A percentile compares a stretch with the other conserved stretches of the same genome.
These are phyloP conservation scores for Ceratoteleas bidentatus DNA, from an alignment of 1,140 invertebrate species.

Conservation along the genomic window DNA sequence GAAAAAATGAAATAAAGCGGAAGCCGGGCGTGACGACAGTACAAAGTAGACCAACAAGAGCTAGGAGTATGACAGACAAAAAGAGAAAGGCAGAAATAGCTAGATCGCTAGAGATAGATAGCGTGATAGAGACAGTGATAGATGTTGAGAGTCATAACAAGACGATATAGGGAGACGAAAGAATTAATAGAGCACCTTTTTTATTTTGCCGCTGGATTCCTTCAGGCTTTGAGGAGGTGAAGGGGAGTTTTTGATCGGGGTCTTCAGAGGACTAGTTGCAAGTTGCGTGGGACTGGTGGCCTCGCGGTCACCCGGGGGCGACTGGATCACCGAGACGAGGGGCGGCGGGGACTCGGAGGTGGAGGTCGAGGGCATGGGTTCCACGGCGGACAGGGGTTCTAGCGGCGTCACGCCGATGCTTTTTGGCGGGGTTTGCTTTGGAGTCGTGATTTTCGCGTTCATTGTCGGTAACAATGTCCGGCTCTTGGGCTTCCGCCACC, in stretches of 20 bases:
- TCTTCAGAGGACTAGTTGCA: slow-evolving; percentile 79
- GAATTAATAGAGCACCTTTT: slow-evolving; percentile 82
- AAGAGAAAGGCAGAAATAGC: too few species aligned
- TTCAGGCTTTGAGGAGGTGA: slow-evolving; percentile 83
- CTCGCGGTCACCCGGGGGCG: slow-evolving; percentile 76
- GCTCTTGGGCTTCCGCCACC: slow-evolving; percentile 89
- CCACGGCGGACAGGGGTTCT: slow-evolving; percentile 80
- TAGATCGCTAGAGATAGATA: slow-evolving; percentile 19
- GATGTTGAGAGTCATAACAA: too few species aligned
- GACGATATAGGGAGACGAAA: slow-evolving; percentile 52
- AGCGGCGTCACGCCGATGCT: slow-evolving; percentile 76
- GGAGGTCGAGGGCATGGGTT: slow-evolving; percentile 81
- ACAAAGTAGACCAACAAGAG: slow-evolving; percentile 36
- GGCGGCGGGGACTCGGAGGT: slow-evolving; percentile 80
- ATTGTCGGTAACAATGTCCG: slow-evolving; percentile 86
- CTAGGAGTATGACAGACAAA: slow-evolving; percentile 15
- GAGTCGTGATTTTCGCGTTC: slow-evolving; percentile 80
- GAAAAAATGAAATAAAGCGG: slow-evolving; percentile 24
- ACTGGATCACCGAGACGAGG: slow-evolving; percentile 79
- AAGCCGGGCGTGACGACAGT: slow-evolving; percentile 30
- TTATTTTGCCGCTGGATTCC: slow-evolving; percentile 83
- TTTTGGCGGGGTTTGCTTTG: slow-evolving; percentile 82
- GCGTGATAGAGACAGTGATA: too few species aligned
- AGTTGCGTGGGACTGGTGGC: slow-evolving; percentile 76
- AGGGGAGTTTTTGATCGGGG: slow-evolving; percentile 80